These are phyloP conservation scores for Thaleichthys pacificus DNA, from an alignment of 2,797 vertebrate species.

Conservation along the genomic window DNA sequence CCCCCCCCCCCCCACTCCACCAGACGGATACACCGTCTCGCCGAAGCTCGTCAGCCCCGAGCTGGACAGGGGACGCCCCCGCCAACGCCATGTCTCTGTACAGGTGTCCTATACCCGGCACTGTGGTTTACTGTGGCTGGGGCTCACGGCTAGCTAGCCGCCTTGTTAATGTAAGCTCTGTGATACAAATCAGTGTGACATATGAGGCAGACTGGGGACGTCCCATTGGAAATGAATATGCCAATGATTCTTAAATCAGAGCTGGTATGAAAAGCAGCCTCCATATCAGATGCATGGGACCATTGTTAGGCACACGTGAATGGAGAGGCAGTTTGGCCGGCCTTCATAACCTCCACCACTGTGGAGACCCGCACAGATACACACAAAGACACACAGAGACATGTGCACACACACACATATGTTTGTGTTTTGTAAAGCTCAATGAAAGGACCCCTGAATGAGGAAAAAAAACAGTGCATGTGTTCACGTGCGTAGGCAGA, in stretches of 20 bases:
- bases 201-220: slow-evolving; percentile 67
- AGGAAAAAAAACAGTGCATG: slow-evolving; percentile 44
- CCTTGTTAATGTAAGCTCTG: slow-evolving; percentile 73
- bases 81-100: slow-evolving; percentile 62
- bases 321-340: slow-evolving; percentile 63
- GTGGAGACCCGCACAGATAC: slow-evolving; percentile 55
- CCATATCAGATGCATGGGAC: slow-evolving; percentile 68
- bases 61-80: slow-evolving; percentile 61
- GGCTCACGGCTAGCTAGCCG: slow-evolving; percentile 53
- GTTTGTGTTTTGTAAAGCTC: slow-evolving; percentile 46
- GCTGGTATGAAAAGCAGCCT: slow-evolving; percentile 68
- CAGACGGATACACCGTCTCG: slow-evolving; percentile 22
- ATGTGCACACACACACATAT: slow-evolving; percentile 46
- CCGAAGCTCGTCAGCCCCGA: slow-evolving; percentile 64
- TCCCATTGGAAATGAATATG: slow-evolving; percentile 67
- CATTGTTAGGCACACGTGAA: slow-evolving; percentile 72
- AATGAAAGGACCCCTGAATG: slow-evolving; percentile 49
- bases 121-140: slow-evolving; percentile 43
- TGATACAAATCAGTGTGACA: slow-evolving; percentile 81
- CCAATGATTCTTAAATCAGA: slow-evolving; percentile 70
- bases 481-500: slow-evolving; percentile 61
- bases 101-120: slow-evolving; percentile 66
- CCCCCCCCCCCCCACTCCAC: neutral
- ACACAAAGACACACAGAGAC: slow-evolving; percentile 17
- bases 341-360: slow-evolving; percentile 69